Conservation (phyloP, 2,113 vertebrate genomes). For the Garra rufa region DNA sequence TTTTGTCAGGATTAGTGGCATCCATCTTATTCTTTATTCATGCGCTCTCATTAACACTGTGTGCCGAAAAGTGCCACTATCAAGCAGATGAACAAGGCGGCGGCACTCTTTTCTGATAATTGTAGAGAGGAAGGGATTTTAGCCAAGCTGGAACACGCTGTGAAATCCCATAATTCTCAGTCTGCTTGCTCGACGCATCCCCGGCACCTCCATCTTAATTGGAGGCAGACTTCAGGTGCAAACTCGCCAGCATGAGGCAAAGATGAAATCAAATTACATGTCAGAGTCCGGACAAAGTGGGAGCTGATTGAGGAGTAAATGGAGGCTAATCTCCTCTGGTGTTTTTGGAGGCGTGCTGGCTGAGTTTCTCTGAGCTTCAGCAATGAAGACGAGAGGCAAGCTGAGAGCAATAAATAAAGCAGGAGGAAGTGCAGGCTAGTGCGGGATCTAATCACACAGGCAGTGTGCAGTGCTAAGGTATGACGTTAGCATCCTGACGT, state of each 20-base stretch:
- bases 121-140: slow-evolving; percentile 55
- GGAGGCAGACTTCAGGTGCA: slow-evolving; percentile 48
- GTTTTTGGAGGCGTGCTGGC: slow-evolving; percentile 43
- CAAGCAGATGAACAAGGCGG: slow-evolving; percentile 22
- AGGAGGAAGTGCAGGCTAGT: slow-evolving; percentile 28
- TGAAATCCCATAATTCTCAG: slow-evolving; percentile 59
- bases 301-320: slow-evolving; percentile 56
- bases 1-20: slow-evolving; percentile 43
- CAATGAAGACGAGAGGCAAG: slow-evolving; percentile 39
- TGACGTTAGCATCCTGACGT: neutral
- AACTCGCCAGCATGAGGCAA: slow-evolving; percentile 49
- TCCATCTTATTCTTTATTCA: slow-evolving; percentile 39
- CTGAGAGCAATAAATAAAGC: slow-evolving; percentile 42
- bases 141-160: slow-evolving; percentile 37
- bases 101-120: slow-evolving; percentile 38
- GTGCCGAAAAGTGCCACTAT: slow-evolving; percentile 29
- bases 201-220: slow-evolving; percentile 51
- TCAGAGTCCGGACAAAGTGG: slow-evolving; percentile 62
- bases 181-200: slow-evolving; percentile 46
- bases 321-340: slow-evolving; percentile 59
- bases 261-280: slow-evolving; percentile 68
- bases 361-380: slow-evolving; percentile 15
- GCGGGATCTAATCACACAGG: slow-evolving; percentile 5
- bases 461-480: slow-evolving; percentile 4
- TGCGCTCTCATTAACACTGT: slow-evolving; percentile 49